A percentile compares a stretch with the other conserved stretches of the same genome.
Conservation (phyloP, 2,888 invertebrate species). For the Lutraria lutraria region DNA sequence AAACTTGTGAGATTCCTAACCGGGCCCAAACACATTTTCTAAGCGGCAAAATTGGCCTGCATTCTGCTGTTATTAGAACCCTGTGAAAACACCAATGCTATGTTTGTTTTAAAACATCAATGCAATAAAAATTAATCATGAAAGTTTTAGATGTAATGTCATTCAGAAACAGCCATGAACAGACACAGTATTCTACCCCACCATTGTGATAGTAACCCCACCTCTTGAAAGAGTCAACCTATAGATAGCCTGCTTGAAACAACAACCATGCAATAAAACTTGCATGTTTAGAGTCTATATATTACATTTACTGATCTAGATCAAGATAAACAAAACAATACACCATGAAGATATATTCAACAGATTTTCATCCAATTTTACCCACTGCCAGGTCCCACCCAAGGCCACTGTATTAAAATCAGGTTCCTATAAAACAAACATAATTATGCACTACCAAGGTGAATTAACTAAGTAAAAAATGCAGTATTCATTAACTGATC, state of each 20-base stretch:
- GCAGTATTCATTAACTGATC: not conserved
- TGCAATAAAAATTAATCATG: too few species aligned
- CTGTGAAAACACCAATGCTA: too few species aligned
- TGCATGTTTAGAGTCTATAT: constrained; percentile 11
- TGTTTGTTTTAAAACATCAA: too few species aligned
- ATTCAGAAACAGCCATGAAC: too few species aligned
- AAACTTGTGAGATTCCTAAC: too few species aligned
- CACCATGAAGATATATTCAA: constrained; percentile 9
- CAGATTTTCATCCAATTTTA: not conserved
- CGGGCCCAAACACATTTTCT: too few species aligned
- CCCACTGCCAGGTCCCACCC: not conserved
- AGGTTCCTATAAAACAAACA: not conserved
- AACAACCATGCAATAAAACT: not conserved
- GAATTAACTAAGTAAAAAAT: not conserved
- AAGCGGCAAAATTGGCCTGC: too few species aligned
- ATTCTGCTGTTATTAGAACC: too few species aligned
- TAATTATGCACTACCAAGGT: not conserved
- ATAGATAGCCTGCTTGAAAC: not conserved
- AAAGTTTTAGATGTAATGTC: too few species aligned
- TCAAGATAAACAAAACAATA: not conserved
- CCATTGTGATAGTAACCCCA: not conserved
- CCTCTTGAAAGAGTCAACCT: not conserved
- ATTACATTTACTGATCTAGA: not conserved
- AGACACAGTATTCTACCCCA: too few species aligned
- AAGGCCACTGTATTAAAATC: not conserved